These are phyloP conservation scores for Microchrysa polita DNA, from an alignment of 2,888 invertebrate genomes.

Conservation along the genomic window DNA sequence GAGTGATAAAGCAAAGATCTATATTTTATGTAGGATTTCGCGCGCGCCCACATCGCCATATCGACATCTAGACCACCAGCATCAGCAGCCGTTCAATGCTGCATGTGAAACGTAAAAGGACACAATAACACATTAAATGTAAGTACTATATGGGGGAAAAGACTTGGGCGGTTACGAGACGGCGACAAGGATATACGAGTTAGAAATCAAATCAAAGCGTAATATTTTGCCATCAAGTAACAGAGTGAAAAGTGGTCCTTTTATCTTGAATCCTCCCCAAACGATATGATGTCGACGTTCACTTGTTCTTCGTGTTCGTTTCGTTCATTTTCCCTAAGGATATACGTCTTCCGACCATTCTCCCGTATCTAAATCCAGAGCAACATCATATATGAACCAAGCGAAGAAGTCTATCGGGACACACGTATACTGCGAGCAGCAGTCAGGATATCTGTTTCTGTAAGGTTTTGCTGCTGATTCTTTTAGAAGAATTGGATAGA, in stretches of 20 bases:
- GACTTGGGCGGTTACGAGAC: too few species aligned
- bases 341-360: background rate
- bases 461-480: background rate
- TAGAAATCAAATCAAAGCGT: conserved; percentile 15
- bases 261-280: background rate
- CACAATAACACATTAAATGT: too few species aligned
- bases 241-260: conserved; percentile 30
- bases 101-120: background rate
- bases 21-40: conserved; percentile 1
- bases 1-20: conserved; percentile 39
- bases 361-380: background rate
- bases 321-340: conserved; percentile 10
- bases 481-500: too few species aligned
- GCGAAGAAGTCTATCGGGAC: background rate
- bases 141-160: too few species aligned
- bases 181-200: background rate
- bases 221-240: conserved; percentile 17
- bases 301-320: background rate
- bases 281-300: too few species aligned
- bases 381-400: background rate
- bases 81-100: too few species aligned
- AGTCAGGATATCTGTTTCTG: conserved; percentile 11
- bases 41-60: too few species aligned
- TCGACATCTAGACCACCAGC: too few species aligned
- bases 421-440: background rate